Percentiles rank a stretch among this genome's conserved stretches.
Evolutionary conservation across 2,888 invertebrate genomes (phyloP).

Genomic region (Agelastica alni): DNA sequence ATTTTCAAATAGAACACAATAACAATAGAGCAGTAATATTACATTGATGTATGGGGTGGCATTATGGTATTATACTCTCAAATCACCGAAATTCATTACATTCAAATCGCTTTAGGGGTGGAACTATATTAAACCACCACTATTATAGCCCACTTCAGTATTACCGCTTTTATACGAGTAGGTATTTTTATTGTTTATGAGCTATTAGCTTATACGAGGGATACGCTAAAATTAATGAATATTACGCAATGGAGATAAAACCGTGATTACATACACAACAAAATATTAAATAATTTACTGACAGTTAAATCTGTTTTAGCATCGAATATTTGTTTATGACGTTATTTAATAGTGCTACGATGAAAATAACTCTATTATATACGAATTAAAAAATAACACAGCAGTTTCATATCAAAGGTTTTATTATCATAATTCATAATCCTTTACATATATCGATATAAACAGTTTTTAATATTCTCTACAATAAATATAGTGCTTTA

Average conservation of each 20-base stretch:
- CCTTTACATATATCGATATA: background rate
- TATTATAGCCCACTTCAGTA: slow-evolving; percentile 24
- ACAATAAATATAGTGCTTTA: background rate
- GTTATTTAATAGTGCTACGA: too few relatives aligned
- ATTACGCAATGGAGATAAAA: too few relatives aligned
- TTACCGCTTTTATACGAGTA: slow-evolving; percentile 19
- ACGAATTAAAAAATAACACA: too few relatives aligned
- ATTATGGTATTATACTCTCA: slow-evolving; percentile 31
- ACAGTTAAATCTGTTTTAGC: background rate
- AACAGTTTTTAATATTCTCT: background rate
- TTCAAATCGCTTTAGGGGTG: slow-evolving; percentile 27
- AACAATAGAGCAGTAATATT: slow-evolving; percentile 24
- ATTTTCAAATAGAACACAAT: slow-evolving; percentile 28
- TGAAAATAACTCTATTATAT: too few relatives aligned
- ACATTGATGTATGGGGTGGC: slow-evolving; percentile 31
- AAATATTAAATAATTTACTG: too few relatives aligned
- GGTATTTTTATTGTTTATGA: slow-evolving; percentile 30
- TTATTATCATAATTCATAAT: background rate
- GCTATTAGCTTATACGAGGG: slow-evolving; percentile 12
- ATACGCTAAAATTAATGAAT: background rate
- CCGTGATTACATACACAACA: too few relatives aligned
- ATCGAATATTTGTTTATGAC: background rate
- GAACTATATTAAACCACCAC: slow-evolving; percentile 30
- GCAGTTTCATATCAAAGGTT: too few relatives aligned
- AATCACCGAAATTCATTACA: slow-evolving; percentile 32